Percentiles rank a stretch among this genome's conserved stretches.
Evolutionary conservation across 1,140 invertebrate species (phyloP).

Genomic region (Dysdera silvatica): DNA sequence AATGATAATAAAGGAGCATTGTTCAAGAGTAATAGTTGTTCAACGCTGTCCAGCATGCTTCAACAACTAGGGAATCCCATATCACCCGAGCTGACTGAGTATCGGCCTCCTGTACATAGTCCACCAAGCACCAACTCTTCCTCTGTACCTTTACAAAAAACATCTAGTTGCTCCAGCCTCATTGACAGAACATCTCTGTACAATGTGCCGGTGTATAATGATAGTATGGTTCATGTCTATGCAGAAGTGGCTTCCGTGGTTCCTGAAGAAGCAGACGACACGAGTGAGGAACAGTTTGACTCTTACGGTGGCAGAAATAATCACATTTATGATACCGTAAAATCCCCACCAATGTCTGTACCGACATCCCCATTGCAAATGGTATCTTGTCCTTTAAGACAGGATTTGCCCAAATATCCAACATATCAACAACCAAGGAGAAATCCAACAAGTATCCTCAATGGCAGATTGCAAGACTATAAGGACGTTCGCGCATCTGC

Average conservation of each 20-base stretch:
- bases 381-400: neutral
- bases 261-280: conserved; percentile 20
- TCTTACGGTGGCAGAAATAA: no score
- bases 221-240: conserved; percentile 23
- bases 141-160: conserved; percentile 10
- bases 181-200: conserved; percentile 9
- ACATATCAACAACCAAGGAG: neutral
- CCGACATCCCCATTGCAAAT: neutral
- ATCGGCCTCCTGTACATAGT: neutral
- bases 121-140: neutral
- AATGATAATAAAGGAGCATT: no score
- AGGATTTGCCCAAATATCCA: neutral
- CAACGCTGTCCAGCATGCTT: conserved; percentile 14
- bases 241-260: conserved; percentile 19
- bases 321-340: neutral
- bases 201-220: conserved; percentile 18
- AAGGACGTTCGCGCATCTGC: no score
- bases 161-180: conserved; percentile 19
- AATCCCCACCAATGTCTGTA: neutral
- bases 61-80: conserved; percentile 19
- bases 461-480: no score
- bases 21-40: conserved; percentile 26
- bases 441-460: neutral
- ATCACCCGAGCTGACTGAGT: conserved; percentile 20
- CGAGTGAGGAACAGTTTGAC: neutral